Percentiles rank a stretch among this genome's conserved stretches.
phyloP scores from a whole-genome alignment of 1,140 invertebrate genomes.

The Hirudo medicinalis region DNA sequence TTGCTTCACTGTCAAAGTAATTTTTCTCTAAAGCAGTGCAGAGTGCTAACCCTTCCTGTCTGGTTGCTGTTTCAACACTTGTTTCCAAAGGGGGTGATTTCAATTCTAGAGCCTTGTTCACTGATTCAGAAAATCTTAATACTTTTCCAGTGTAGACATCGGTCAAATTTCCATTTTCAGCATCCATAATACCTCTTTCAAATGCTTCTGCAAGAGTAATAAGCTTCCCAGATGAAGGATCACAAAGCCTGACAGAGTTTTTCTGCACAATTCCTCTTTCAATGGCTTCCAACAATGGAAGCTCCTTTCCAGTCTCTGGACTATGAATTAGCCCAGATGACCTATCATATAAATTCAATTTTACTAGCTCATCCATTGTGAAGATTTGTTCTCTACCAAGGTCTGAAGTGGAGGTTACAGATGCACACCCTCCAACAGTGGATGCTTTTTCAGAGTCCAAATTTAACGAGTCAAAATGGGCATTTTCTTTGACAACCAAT shows the following conservation, averaged over 20 bases:
- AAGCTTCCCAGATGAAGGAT: conserved; percentile 57
- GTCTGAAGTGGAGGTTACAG: background rate
- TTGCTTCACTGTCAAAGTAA: conserved; percentile 50
- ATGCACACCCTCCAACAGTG: too few relatives aligned
- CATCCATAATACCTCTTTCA: conserved; percentile 59
- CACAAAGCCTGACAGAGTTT: conserved; percentile 63
- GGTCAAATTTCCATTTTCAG: conserved; percentile 51
- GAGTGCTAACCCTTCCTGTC: conserved; percentile 62
- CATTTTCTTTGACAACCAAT: conserved; percentile 8
- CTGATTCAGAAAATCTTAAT: conserved; percentile 63
- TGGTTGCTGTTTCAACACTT: conserved; percentile 29
- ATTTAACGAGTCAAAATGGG: background rate
- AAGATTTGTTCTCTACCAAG: background rate
- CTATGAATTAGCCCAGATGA: conserved; percentile 53
- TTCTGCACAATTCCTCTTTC: conserved; percentile 70
- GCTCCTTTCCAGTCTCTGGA: conserved; percentile 29
- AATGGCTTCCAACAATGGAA: conserved; percentile 67
- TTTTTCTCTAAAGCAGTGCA: conserved; percentile 56
- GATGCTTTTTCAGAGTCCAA: too few relatives aligned
- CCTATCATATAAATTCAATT: conserved; percentile 64
- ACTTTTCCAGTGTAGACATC: conserved; percentile 43
- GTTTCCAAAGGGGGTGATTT: conserved; percentile 44
- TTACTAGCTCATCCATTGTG: conserved; percentile 40
- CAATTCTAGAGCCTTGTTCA: conserved; percentile 59
- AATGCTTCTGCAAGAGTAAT: conserved; percentile 67